These are phyloP conservation scores for Protomyctophum bolini DNA, from an alignment of 2,113 vertebrate genomes.

Conservation along the genomic window DNA sequence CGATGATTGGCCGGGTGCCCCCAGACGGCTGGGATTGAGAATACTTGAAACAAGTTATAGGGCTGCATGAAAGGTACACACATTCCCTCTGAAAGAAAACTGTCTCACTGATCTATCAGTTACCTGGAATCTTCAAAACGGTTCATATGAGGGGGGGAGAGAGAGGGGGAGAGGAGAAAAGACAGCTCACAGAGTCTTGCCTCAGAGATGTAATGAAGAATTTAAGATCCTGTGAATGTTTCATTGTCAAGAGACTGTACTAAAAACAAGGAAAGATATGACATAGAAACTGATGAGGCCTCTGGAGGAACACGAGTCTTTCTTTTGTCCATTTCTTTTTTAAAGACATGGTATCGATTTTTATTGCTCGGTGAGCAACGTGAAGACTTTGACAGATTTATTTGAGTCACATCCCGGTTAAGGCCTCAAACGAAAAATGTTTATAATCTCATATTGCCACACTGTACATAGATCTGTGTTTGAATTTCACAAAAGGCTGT, in stretches of 20 bases:
- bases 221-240: conserved; percentile 77
- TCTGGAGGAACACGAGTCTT: conserved; percentile 68
- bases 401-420: conserved; percentile 73
- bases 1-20: conserved; percentile 60
- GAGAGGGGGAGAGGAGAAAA: conserved; percentile 24
- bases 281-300: conserved; percentile 67
- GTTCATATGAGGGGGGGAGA: not conserved
- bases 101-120: conserved; percentile 62
- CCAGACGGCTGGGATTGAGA: conserved; percentile 49
- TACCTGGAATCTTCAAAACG: conserved; percentile 66
- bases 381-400: conserved; percentile 81
- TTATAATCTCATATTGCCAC: conserved; percentile 41
- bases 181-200: conserved; percentile 44
- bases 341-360: conserved; percentile 81
- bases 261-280: conserved; percentile 59
- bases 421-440: conserved; percentile 39
- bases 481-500: conserved; percentile 43
- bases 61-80: conserved; percentile 68
- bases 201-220: conserved; percentile 78
- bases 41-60: conserved; percentile 63
- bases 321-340: conserved; percentile 57
- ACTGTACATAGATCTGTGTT: conserved; percentile 29
- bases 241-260: conserved; percentile 75
- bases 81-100: conserved; percentile 43
- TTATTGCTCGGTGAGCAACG: conserved; percentile 75